Conservation (phyloP, 2,888 invertebrate species). For the Alcis repandata region DNA sequence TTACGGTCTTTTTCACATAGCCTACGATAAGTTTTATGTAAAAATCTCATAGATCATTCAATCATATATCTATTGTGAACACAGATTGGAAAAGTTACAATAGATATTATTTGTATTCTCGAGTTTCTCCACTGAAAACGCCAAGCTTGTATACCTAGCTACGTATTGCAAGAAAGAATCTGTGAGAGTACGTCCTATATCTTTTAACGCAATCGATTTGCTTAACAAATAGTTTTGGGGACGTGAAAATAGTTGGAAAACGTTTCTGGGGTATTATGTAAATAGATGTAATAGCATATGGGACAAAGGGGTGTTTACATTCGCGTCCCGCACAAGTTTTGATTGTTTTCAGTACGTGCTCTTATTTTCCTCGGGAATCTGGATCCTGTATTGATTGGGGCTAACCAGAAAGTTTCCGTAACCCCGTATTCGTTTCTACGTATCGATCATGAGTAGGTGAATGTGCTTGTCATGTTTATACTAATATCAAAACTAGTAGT, state of each 20-base stretch:
- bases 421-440: not conserved
- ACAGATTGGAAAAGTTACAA: not conserved
- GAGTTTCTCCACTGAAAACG: not conserved
- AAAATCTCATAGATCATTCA: not conserved
- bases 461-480: not conserved
- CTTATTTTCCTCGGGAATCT: slow-evolving; percentile 36
- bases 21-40: not conserved
- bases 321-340: slow-evolving; percentile 45
- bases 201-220: slow-evolving; percentile 41
- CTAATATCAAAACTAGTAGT: too few relatives aligned
- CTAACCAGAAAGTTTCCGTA: slow-evolving; percentile 24
- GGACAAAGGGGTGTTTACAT: slow-evolving; percentile 47
- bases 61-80: not conserved
- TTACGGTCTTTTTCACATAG: not conserved
- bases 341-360: slow-evolving; percentile 46
- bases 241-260: slow-evolving; percentile 42
- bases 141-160: not conserved
- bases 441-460: not conserved
- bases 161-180: slow-evolving; percentile 2
- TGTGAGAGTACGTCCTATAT: slow-evolving; percentile 10
- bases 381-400: slow-evolving; percentile 26
- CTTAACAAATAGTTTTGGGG: slow-evolving; percentile 43
- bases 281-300: slow-evolving; percentile 44
- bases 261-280: slow-evolving; percentile 46
- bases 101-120: not conserved